Evolutionary conservation across 2,888 invertebrate species (phyloP).

Genomic region (Hartigia nigra): DNA sequence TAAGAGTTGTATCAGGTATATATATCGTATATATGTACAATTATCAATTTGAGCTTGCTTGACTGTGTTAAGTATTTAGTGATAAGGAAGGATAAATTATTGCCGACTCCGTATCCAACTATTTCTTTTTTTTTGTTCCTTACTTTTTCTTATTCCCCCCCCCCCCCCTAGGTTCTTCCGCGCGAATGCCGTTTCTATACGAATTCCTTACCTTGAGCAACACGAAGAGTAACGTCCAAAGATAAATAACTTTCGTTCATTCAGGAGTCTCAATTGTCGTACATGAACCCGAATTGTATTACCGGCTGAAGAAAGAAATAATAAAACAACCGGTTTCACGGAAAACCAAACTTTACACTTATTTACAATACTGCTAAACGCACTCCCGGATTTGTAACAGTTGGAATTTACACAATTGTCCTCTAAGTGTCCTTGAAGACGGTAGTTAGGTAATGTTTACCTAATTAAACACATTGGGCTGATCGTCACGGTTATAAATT

Average conservation of each 20-base stretch:
- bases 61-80: conserved; percentile 56
- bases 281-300: background rate
- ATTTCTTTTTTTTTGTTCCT: conserved; percentile 32
- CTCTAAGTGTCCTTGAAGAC: background rate
- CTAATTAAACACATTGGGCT: background rate
- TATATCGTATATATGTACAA: conserved; percentile 64
- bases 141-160: conserved; percentile 17
- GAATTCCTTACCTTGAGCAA: background rate
- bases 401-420: background rate
- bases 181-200: background rate
- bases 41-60: conserved; percentile 64
- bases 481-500: background rate
- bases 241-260: background rate
- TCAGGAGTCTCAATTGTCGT: background rate
- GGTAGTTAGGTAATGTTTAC: background rate
- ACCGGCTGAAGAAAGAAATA: background rate
- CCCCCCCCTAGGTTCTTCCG: conserved; percentile 8
- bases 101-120: conserved; percentile 31
- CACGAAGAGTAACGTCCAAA: background rate
- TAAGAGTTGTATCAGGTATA: conserved; percentile 58
- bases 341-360: conserved; percentile 55
- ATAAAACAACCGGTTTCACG: conserved; percentile 1
- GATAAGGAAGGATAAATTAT: conserved; percentile 56
- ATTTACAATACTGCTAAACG: conserved; percentile 43
- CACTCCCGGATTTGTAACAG: background rate